phyloP scores from a whole-genome alignment of 2,113 vertebrate species.

The Ailurus styani region DNA sequence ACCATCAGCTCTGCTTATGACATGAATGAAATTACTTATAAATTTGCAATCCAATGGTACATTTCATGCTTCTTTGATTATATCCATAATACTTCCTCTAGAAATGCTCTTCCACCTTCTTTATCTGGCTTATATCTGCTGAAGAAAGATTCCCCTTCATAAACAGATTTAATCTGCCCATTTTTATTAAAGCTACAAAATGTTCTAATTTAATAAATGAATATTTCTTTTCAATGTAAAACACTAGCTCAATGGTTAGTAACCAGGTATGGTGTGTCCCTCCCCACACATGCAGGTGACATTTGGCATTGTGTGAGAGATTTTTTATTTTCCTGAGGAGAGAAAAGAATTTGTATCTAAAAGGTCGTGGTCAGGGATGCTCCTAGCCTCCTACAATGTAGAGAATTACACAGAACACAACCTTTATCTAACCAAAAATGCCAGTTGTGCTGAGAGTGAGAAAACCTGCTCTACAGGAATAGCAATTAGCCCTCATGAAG shows the following conservation, averaged over 20 bases:
- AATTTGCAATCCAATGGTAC: background rate
- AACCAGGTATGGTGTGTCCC: background rate
- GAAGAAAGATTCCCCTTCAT: background rate
- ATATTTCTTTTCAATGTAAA: background rate
- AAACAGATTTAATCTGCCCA: background rate
- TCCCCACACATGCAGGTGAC: background rate
- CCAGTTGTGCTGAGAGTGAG: background rate
- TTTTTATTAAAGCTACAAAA: background rate
- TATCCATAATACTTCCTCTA: background rate
- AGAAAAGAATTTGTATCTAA: background rate
- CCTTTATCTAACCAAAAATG: background rate
- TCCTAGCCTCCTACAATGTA: background rate
- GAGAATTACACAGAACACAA: background rate
- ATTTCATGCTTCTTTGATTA: background rate
- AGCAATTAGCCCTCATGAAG: background rate
- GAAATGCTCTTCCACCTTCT: background rate
- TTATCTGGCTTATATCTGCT: background rate
- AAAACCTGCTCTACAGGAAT: background rate
- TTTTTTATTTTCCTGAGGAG: background rate
- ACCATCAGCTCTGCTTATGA: background rate
- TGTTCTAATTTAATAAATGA: background rate
- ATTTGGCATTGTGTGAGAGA: background rate
- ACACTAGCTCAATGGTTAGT: background rate
- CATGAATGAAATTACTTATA: background rate
- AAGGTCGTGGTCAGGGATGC: background rate